These are phyloP conservation scores for Clepsis dumicolana DNA, from an alignment of 2,888 invertebrate genomes.

Conservation along the genomic window DNA sequence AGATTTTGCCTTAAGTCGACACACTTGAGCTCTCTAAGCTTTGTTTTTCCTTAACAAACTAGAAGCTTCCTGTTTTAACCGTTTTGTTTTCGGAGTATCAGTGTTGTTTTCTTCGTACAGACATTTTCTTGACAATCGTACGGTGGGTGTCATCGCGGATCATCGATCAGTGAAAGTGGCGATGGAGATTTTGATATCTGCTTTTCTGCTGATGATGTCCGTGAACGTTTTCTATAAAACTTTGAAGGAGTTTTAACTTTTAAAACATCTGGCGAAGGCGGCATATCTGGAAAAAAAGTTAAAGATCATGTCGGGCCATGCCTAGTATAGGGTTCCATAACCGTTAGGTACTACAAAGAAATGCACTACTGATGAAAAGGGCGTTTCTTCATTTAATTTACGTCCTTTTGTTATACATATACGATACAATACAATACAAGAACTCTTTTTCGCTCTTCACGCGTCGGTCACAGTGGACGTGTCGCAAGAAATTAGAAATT, in stretches of 20 bases:
- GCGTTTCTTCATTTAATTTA: no score
- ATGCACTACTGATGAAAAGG: no score
- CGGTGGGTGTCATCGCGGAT: no score
- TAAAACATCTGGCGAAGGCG: slow-evolving; percentile 23
- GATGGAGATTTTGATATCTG: neutral
- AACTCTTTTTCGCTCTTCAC: no score
- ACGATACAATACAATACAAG: no score
- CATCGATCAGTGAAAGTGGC: no score
- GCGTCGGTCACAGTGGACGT: neutral
- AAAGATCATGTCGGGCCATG: no score
- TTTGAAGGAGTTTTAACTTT: slow-evolving; percentile 37
- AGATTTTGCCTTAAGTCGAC: neutral
- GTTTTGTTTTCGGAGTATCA: slow-evolving; percentile 27
- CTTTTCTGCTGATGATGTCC: slow-evolving; percentile 5
- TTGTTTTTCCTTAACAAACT: slow-evolving; percentile 23
- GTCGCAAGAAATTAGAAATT: neutral
- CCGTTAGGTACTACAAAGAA: no score
- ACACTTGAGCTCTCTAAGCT: slow-evolving; percentile 18
- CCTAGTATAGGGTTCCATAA: no score
- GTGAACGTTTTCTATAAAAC: slow-evolving; percentile 22
- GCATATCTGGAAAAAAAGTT: neutral
- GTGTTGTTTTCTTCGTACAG: slow-evolving; percentile 27
- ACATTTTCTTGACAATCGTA: slow-evolving; percentile 37
- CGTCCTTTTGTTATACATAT: no score
- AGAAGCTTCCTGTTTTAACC: slow-evolving; percentile 30